Evolutionary conservation across 2,888 invertebrate genomes (phyloP), one percentile per base, ranked within the genome.

Genomic region (Eilema sororculum): DNA sequence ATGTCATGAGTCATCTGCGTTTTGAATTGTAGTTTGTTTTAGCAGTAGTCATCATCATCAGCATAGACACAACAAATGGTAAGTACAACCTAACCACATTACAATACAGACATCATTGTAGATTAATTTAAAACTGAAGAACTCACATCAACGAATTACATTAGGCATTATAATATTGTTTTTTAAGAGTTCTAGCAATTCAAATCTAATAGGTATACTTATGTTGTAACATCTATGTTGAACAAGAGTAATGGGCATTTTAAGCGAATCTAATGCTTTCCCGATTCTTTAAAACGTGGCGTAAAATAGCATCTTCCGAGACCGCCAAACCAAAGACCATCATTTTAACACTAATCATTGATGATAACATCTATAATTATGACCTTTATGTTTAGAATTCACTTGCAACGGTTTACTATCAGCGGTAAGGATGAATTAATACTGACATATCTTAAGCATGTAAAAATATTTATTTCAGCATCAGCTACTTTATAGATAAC

Each of bases 11-110:
- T 86, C 92, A 93, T 90, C 81, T 83, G 92, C 91, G 86, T 88
- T 89, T 86, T 69, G 77, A 84, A 81, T 87, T 88, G 91, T 93
- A 93, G 93, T 90, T 89, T 89, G 86, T 92, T 91, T 87, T 91
- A 93, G 93, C 85, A 77, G 90, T 94, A 94, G 93, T 76, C 75
- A 85, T 89, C 86, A 89, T 82, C 87, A 87, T 85, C 88, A 87
- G 86, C 71, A 84, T 87, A 24, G 79, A 84, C 64, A 72, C 72
- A 79, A 72, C 74, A 62, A 72, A 84, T 68, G 87, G 86, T 88
- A 89, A 92, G 92, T 89, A 82, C 41, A 41, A 16, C 41, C 84
- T 62, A 30, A 71, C 68, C 71, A 80, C 81, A 80, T 77, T 65
- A 84, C 80, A 70, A 73, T 61, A 80, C 77, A 78, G 72, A 77